These are phyloP conservation scores for Clunio marinus DNA, from an alignment of 2,888 invertebrate genomes.

Conservation along the genomic window DNA sequence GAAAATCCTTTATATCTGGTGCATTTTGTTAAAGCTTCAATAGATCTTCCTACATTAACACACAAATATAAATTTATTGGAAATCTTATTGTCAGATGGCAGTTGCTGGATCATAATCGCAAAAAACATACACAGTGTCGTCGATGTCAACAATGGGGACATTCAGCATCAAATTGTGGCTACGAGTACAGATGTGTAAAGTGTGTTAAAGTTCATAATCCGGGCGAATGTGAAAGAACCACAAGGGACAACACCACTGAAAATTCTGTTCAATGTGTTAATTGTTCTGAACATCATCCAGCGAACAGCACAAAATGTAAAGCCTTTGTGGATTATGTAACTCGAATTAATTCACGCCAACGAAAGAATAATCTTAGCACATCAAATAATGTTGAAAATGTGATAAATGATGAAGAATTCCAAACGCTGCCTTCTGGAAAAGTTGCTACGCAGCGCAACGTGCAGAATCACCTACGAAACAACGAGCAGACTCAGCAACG, in stretches of 20 bases:
- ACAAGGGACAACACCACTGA: neutral
- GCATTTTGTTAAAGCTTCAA: neutral
- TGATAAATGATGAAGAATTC: too few species aligned
- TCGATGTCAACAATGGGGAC: neutral
- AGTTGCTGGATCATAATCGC: neutral
- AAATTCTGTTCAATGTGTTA: neutral
- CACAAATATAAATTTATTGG: neutral
- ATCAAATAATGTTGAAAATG: too few species aligned
- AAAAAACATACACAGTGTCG: neutral
- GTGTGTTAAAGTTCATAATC: neutral
- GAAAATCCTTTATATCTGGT: neutral
- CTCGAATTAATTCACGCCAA: too few species aligned
- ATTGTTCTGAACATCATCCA: neutral
- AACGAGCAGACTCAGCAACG: too few species aligned
- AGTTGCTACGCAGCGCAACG: too few species aligned
- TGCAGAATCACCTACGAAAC: too few species aligned
- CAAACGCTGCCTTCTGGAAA: neutral
- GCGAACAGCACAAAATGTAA: slow-evolving; percentile 1
- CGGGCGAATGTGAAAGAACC: neutral
- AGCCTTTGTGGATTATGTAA: too few species aligned
- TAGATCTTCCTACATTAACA: neutral
- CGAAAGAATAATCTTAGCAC: too few species aligned
- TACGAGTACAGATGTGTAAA: neutral
- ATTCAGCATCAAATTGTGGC: neutral
- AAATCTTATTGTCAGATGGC: neutral